Percentiles rank a stretch among this genome's conserved stretches.
Conservation (phyloP, 2,888 invertebrate species). For the Dendrolimus houi region DNA sequence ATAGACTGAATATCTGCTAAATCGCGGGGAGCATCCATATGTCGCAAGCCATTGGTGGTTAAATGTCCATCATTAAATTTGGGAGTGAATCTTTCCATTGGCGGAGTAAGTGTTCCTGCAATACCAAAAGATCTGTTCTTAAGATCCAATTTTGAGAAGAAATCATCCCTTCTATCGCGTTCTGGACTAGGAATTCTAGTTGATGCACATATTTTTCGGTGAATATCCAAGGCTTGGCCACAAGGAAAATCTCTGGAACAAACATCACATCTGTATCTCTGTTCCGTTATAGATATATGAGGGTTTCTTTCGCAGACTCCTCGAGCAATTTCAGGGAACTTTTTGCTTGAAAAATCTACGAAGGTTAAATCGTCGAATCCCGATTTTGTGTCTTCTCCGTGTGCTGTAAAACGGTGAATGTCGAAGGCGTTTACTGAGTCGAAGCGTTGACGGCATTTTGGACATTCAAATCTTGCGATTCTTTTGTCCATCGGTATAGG, state of each 20-base stretch:
- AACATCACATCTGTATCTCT: constrained; percentile 82
- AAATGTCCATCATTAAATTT: constrained; percentile 58
- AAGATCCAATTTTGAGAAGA: constrained; percentile 87
- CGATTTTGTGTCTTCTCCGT: constrained; percentile 75
- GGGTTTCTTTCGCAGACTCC: constrained; percentile 78
- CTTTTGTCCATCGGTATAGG: constrained; percentile 56
- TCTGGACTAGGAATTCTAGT: constrained; percentile 67
- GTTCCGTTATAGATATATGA: constrained; percentile 75
- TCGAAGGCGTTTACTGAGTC: constrained; percentile 83
- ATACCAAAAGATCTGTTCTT: constrained; percentile 80
- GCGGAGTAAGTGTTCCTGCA: constrained; percentile 60
- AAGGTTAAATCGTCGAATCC: constrained; percentile 84
- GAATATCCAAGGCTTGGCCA: constrained; percentile 80
- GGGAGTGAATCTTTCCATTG: constrained; percentile 58
- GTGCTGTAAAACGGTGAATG: constrained; percentile 80
- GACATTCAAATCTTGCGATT: constrained; percentile 78
- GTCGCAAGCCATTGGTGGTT: constrained; percentile 52
- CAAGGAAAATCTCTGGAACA: constrained; percentile 85
- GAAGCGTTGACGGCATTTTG: constrained; percentile 83
- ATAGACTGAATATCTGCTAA: constrained; percentile 92
- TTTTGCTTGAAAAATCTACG: constrained; percentile 87
- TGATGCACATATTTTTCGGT: constrained; percentile 68
- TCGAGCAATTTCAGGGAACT: constrained; percentile 87
- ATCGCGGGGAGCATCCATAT: constrained; percentile 80
- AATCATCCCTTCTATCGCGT: constrained; percentile 82